phyloP scores from a whole-genome alignment of 2,888 invertebrate genomes.

The Dryococelus australis region DNA sequence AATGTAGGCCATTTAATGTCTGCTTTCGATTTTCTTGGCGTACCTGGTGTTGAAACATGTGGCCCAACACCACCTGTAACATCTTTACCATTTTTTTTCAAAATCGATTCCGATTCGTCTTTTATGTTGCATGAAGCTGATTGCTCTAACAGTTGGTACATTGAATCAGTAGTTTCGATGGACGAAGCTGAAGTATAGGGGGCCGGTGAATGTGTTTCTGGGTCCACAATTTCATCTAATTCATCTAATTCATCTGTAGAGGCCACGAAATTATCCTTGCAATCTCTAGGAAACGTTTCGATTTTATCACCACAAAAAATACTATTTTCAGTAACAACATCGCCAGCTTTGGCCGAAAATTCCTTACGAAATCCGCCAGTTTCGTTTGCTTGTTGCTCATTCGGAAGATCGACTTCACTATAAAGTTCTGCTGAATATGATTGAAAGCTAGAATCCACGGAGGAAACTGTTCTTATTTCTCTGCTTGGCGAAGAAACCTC shows the following conservation, averaged over 20 bases:
- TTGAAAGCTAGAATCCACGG: neutral
- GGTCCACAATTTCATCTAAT: neutral
- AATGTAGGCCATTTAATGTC: constrained; percentile 45
- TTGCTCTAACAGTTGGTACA: neutral
- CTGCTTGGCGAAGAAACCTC: neutral
- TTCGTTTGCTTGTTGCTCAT: neutral
- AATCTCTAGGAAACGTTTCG: neutral
- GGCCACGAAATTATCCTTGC: neutral
- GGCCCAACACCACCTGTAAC: neutral
- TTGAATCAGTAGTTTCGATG: neutral
- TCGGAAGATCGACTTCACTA: neutral
- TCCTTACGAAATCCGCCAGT: neutral
- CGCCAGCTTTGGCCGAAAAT: neutral
- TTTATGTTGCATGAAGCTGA: neutral
- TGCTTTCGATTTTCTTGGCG: constrained; percentile 34
- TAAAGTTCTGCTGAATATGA: neutral
- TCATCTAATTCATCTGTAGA: neutral
- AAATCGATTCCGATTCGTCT: neutral
- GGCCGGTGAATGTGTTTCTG: neutral
- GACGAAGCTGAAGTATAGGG: neutral
- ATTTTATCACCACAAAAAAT: neutral
- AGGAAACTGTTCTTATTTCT: neutral
- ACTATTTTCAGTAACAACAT: neutral
- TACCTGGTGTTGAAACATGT: constrained; percentile 17
- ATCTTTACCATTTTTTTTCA: neutral